phyloP scores from a whole-genome alignment of 2,113 vertebrate genomes.

The Triplophysa dalaica region DNA sequence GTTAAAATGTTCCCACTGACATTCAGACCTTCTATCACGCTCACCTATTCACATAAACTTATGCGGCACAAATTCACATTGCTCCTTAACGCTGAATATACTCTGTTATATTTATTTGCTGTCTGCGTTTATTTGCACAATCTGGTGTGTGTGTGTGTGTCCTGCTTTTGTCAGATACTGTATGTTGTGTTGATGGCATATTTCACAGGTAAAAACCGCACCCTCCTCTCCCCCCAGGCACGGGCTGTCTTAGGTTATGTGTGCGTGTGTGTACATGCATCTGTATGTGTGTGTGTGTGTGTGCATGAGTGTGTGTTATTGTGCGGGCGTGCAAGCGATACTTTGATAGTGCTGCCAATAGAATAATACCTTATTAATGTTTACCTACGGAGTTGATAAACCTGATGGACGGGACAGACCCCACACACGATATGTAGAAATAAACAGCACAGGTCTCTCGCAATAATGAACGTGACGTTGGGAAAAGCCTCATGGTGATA shows the following conservation, averaged over 20 bases:
- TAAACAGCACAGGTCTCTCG: not conserved
- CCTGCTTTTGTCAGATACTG: slow-evolving; percentile 37
- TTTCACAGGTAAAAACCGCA: slow-evolving; percentile 44
- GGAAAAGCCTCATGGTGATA: no score
- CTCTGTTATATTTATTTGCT: not conserved
- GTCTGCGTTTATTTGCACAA: not conserved
- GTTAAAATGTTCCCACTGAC: not conserved
- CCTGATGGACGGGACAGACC: slow-evolving; percentile 70
- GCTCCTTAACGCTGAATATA: not conserved
- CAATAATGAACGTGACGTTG: not conserved
- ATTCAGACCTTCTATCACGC: not conserved
- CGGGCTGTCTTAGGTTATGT: slow-evolving; percentile 45
- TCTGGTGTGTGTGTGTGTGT: slow-evolving; percentile 30
- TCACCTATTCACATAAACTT: no score
- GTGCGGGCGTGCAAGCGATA: slow-evolving; percentile 53
- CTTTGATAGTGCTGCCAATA: slow-evolving; percentile 68
- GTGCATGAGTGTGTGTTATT: slow-evolving; percentile 47
- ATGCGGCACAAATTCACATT: no score
- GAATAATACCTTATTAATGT: slow-evolving; percentile 65
- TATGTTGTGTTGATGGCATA: slow-evolving; percentile 41
- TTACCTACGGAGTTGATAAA: slow-evolving; percentile 70
- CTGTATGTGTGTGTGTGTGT: slow-evolving; percentile 42
- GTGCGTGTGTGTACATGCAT: slow-evolving; percentile 10
- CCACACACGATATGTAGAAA: slow-evolving; percentile 48
- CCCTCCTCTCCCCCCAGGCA: slow-evolving; percentile 42